phyloP scores from a whole-genome alignment of 2,113 vertebrate genomes.

The Grantiella picta region DNA sequence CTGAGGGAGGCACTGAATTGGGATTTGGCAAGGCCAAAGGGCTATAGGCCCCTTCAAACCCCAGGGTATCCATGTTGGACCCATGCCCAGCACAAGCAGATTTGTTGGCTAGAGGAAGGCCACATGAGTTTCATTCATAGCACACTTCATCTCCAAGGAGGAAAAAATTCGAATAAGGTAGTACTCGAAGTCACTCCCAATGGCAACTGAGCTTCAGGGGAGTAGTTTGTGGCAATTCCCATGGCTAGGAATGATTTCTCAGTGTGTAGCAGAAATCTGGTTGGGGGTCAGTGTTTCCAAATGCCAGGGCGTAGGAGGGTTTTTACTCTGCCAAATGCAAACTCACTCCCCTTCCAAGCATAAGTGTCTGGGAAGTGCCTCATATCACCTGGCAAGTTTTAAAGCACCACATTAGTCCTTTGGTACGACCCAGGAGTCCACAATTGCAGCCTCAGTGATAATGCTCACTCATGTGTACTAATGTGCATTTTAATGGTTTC shows the following conservation, averaged over 20 bases:
- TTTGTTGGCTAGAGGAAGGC: not conserved
- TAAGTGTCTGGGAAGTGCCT: not conserved
- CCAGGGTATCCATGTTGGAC: not conserved
- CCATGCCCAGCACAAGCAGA: not conserved
- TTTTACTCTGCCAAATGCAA: not conserved
- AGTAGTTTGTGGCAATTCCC: not conserved
- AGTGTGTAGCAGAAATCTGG: not conserved
- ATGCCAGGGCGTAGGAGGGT: not conserved
- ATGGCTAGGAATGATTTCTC: not conserved
- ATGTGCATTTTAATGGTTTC: not conserved
- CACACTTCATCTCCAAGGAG: not conserved
- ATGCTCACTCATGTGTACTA: not conserved
- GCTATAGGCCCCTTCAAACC: not conserved
- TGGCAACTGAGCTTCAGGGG: not conserved
- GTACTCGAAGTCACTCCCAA: not conserved
- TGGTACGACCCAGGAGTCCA: not conserved
- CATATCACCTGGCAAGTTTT: not conserved
- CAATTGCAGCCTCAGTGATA: not conserved
- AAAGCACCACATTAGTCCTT: not conserved
- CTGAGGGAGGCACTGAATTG: not conserved
- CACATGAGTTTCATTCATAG: not conserved
- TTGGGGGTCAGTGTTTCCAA: not conserved
- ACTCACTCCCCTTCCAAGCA: not conserved
- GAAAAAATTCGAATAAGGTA: not conserved
- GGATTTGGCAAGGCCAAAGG: not conserved